Base-by-base conservation (phyloP, 2,113 vertebrate species). In the Myrmophylax atrothorax region DNA sequence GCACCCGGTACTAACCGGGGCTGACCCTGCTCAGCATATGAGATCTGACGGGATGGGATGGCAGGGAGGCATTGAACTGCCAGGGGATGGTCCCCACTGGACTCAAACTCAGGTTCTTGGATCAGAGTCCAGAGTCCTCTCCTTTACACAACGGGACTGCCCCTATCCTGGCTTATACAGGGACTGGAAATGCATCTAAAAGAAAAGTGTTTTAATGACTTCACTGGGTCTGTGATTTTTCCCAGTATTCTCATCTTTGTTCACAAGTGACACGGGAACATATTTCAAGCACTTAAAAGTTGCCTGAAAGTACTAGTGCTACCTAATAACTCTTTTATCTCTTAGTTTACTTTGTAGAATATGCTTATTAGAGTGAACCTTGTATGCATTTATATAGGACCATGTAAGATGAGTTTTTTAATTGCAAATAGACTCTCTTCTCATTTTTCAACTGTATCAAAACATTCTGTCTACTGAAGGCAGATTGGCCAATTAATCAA, bases 331-430 rank as follows among this genome's bases (percentile, higher is more conserved):
- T 18, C 33, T 26, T 66, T 15, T 10, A 84, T 15, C 12, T 77
- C 31, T 73, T 62, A 14, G 10, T 42, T 92, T 49, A 47, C 47
- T 35, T 24, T 19, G 18, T 23, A 67, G 52, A 64, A 70, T 47
- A 38, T 28, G 13, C 12, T 26, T 47, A 40, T 25, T 20, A 70
- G 10, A 52, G 8, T 28, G 17, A 26, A 49, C 22, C 14, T 53
- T 29, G 3, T 25, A 49, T 10, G 13, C 16, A 52, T 67, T 77
- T 60, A 80, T 28, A 55, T 4, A 66, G 33, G 20, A 55, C 6
- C 7, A 38, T 0, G 0, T 20, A 70, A 46, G 16, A 29, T 10
- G 13, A 63, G 6, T 1, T 46, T 88, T 62, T 31, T 44, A 23
- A 63, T 75, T 64, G 15, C 56, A 75, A 44, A 74, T 18, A 92